Evolutionary conservation across 2,888 invertebrate genomes (phyloP), one percentile per base, ranked within the genome.

Genomic region (Platycnemis pennipes): DNA sequence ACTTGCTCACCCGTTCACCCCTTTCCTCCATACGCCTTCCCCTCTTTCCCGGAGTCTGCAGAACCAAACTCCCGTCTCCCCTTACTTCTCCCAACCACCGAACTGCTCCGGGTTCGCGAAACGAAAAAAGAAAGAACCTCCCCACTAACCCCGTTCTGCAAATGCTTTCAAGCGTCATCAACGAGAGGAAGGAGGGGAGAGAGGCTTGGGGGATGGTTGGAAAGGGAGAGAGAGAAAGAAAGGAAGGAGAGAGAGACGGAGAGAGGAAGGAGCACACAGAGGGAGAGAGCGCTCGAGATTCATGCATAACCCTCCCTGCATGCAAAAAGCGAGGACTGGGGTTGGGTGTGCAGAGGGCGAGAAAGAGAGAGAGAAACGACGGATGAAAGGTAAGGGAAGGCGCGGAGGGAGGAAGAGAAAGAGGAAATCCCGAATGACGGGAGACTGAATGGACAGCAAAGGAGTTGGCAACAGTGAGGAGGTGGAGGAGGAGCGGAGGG

Each of bases 111-210:
- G 77, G 1, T 77, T 77, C 16, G 77, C 77, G 77, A 77, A 77
- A 37, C 26, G 37, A 77, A 37, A 77, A 77, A 77, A 77, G 26
- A 77, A 91, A 44, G 56, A 91, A 91, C 63, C 91, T 91, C 91
- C 91, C 91, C 91, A 91, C 63, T 91, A 91, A 91, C 91, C 91
- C 91, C 91, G 91, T 63, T 91, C 91, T 91, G 91, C 91, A 91
- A 91, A 91, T 63, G 56, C 56, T 44, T 42, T 87, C 45, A 87
- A 87, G 87, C 87, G 46, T 45, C 87, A 46, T 87, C 87, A 46
- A 46, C 87, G 22, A 26, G n/a, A n/a, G 13, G 86, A 46, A n/a
- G 1, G 87, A n/a, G 46, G 45, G 45, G 5, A 8, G 87, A 0
- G 5, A 13, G 44, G 44, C 19, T 4, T 7, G 37, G 37, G 31